These are phyloP conservation scores for Andrena bicolor DNA, from an alignment of 2,888 invertebrate genomes.

Conservation along the genomic window DNA sequence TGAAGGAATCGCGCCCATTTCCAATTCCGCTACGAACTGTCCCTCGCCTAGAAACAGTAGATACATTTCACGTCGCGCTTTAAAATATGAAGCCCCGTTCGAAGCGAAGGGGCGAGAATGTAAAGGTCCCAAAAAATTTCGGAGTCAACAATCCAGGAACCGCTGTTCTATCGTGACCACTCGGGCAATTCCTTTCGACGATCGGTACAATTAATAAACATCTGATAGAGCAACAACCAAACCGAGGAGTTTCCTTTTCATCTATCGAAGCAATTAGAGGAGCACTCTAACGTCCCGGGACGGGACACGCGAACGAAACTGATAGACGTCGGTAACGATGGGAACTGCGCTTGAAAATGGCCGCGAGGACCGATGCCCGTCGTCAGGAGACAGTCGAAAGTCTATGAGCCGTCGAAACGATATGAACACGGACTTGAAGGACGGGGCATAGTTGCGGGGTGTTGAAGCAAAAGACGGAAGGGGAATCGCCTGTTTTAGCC, in stretches of 20 bases:
- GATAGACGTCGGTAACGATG: conserved; percentile 18
- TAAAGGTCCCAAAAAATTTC: background rate
- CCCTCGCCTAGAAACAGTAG: background rate
- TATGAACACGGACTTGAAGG: too few species aligned
- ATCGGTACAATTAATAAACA: conserved; percentile 63
- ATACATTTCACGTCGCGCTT: background rate
- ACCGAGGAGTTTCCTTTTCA: conserved; percentile 52
- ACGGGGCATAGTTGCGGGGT: too few species aligned
- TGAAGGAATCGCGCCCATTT: background rate
- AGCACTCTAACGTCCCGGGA: conserved; percentile 26
- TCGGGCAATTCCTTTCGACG: conserved; percentile 27
- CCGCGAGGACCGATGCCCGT: background rate
- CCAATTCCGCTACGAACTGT: background rate
- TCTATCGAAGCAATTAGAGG: conserved; percentile 47
- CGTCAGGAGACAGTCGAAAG: background rate
- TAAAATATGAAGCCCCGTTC: background rate
- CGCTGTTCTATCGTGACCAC: conserved; percentile 23
- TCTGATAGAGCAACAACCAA: conserved; percentile 65
- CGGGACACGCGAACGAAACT: conserved; percentile 25
- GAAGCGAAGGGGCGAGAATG: background rate
- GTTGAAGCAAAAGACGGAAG: too few species aligned
- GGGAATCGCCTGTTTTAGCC: too few species aligned
- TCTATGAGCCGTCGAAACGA: too few species aligned
- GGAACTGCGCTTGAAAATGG: conserved; percentile 19
- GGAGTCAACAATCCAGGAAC: conserved; percentile 6